Evolutionary conservation across 2,888 invertebrate species (phyloP).

Genomic region (Zele albiditarsus): DNA sequence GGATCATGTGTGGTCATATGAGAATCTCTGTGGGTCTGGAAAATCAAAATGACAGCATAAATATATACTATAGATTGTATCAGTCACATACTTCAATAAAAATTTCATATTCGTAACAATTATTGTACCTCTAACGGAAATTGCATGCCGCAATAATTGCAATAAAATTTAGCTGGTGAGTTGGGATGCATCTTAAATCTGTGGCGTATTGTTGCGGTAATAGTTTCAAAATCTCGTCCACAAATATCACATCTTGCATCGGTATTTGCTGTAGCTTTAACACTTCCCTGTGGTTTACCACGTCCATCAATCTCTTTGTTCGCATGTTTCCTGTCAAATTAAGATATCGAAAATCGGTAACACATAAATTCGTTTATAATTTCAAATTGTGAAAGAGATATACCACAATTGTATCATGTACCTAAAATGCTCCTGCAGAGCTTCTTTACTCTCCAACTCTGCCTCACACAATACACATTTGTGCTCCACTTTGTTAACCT

Average conservation of each 20-base stretch:
- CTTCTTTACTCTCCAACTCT: constrained; percentile 76
- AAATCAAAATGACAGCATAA: neutral
- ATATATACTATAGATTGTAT: neutral
- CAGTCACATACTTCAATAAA: neutral
- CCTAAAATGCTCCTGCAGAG: constrained; percentile 79
- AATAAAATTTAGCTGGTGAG: constrained; percentile 79
- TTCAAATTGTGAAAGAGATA: constrained; percentile 19
- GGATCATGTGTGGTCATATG: constrained; percentile 75
- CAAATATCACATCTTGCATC: constrained; percentile 78
- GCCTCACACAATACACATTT: constrained; percentile 77
- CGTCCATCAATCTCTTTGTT: constrained; percentile 77
- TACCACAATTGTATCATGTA: constrained; percentile 57
- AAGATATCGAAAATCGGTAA: constrained; percentile 40
- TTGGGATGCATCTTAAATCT: constrained; percentile 80
- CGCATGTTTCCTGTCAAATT: constrained; percentile 76
- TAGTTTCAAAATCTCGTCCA: constrained; percentile 75
- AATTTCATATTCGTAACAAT: neutral
- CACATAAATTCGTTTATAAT: neutral
- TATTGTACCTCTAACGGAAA: constrained; percentile 78
- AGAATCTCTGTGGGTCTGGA: constrained; percentile 77
- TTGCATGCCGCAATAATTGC: constrained; percentile 80
- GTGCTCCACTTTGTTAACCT: constrained; percentile 52
- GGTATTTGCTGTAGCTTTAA: constrained; percentile 58
- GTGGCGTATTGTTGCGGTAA: constrained; percentile 80
- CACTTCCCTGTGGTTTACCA: constrained; percentile 57